Evolutionary conservation across 2,113 vertebrate species (phyloP), one percentile per base, ranked within the genome.

Genomic region (Neodontobutis hainanensis): DNA sequence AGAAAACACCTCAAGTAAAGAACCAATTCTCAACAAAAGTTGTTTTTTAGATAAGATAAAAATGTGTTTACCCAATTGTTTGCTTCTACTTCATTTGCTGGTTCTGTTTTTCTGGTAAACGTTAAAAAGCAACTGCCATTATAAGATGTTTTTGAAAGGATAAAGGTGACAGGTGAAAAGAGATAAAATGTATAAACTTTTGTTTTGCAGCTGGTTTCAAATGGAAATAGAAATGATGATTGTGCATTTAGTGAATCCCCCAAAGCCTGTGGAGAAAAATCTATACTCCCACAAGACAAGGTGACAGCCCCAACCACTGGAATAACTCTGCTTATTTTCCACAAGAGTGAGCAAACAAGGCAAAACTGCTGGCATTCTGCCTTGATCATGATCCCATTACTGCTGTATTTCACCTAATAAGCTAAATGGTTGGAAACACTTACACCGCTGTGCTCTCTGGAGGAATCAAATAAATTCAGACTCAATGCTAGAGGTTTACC

Each of bases 341-440:
- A 64, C 57, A 66, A 19, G 42, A 59, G 53, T 62, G 59, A 68
- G 44, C 43, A 76, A 68, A 80, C 68, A 57, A 34, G 53, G 44
- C 0, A n/a, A 68, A 75, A 43, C 27, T 42, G 38, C 64, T 78
- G 49, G 3, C 48, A 55, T 4, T 66, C 55, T 49, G 46, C 50
- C 75, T 58, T 60, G 32, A 76, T 76, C 52, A 67, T 64, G 63
- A 12, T 74, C 43, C 11, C 70, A 74, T 81, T 61, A 74, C 75
- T 8, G 12, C 42, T 58, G 56, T 46, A 61, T 62, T 53, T 50
- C 15, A 60, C 56, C 52, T 43, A 63, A 80, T 75, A 66, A 45
- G 55, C 52, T 59, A 78, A 87, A 82, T 62, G 45, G 7, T 66
- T 32, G 48, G 35, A 68, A 75, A 61, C 12, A 27, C 45, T 0